Evolutionary conservation across 2,797 vertebrate genomes (phyloP), one percentile per base, ranked within the genome.

Genomic region (Carcharodon carcharias): DNA sequence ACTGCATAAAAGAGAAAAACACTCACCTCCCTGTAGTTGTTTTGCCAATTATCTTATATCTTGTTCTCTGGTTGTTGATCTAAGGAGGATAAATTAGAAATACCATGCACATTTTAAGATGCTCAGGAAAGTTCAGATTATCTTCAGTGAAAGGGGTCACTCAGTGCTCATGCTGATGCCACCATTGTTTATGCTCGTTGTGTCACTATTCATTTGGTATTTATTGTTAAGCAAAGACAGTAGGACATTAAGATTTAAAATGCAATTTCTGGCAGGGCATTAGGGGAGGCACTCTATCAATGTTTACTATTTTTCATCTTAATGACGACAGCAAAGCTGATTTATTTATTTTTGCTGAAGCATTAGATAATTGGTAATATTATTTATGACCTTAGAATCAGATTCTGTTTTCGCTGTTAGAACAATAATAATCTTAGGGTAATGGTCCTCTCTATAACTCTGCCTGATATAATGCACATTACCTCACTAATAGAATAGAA

Each of bases 331-430:
- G 94, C 94, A 95, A 54, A 35, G 14, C 94, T 95, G 94, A 95
- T 95, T 95, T 95, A 95, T 95, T 54, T 73, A 95, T 95, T 95
- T 95, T 95, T 71, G 94, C 12, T 95, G 94, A 77, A 73, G 94
- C 94, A 95, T 95, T 95, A 95, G 69, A 95, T 95, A 95, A 95
- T 95, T 95, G 94, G 94, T 95, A 77, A 95, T 95, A 58, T 95
- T 95, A 95, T 95, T 95, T 95, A 95, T 77, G 77, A 77, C 94
- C 50, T n/a, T 77, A 95, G 50, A 77, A 77, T 95, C 69, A n/a
- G 71, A 77, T 73, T 54, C 94, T 95, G 94, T 95, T 95, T 95
- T 95, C 71, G 16, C 54, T 56, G 69, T 95, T 77, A n/a, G 67
- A n/a, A 73, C 45, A 95, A 77, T 95, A 95, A 73, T 95, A 95